Evolutionary conservation across 2,797 vertebrate genomes (phyloP).

Genomic region (Lepus oiostolus): DNA sequence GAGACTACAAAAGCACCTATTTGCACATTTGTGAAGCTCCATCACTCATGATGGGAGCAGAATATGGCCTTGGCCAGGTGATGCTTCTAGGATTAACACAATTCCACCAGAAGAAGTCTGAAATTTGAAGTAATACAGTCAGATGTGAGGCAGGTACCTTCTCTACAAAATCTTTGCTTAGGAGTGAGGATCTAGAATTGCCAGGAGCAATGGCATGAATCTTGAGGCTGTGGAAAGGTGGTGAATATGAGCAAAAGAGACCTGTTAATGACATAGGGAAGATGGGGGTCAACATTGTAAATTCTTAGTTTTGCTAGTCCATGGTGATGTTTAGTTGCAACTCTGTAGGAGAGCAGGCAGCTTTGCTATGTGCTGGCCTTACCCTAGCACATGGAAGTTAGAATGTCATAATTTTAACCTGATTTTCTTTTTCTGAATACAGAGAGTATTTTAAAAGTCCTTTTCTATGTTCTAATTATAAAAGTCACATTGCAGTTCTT

Average conservation of each 20-base stretch:
- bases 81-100: background rate
- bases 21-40: background rate
- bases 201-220: background rate
- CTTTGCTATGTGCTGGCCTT: background rate
- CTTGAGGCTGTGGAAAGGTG: background rate
- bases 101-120: background rate
- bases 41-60: background rate
- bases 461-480: background rate
- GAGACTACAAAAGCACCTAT: background rate
- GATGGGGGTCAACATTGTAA: background rate
- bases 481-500: conserved; percentile 3
- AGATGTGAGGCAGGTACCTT: background rate
- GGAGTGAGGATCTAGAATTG: conserved; percentile 5
- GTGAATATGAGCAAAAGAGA: conserved; percentile 20
- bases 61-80: background rate
- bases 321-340: background rate
- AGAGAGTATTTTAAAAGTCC: conserved; percentile 13
- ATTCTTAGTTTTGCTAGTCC: conserved; percentile 6
- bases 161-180: background rate
- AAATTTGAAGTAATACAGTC: background rate
- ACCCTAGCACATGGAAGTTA: background rate
- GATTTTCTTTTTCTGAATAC: background rate
- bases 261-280: background rate
- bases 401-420: conserved; percentile 12
- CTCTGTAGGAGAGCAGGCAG: background rate